Base-by-base conservation (phyloP, 2,888 invertebrate species). In the Drosophila paranaensis region DNA sequence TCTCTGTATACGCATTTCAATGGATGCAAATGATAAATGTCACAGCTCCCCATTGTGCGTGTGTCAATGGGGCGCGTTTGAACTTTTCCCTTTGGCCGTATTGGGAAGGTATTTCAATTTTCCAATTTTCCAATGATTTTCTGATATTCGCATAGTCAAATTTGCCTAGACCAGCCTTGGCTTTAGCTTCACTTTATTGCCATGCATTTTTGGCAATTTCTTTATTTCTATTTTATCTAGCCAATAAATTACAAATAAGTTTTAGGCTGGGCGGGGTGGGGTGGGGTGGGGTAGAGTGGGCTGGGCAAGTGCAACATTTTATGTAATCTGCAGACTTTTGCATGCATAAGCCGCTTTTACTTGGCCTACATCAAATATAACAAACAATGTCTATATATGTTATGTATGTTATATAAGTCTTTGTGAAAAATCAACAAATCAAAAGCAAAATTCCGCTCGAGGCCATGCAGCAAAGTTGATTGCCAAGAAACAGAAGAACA, bases 291-390 rank as follows among this genome's bases (percentile, higher is more conserved):
- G 20, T 20, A 2, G 20, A 20, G 20, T 20, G 20, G 20, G 20
- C 2, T 20, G 20, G 39, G n/a, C 58, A 16, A 71, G 77, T 71
- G 77, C 62, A 73, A 63, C 73, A 67, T 67, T 63, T 53, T 71
- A 65, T 87, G 84, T 83, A 86, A 88, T 76, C 88, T 71, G 51
- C 56, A 61, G 76, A 71, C 68, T 73, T 84, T 69, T 82, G 88
- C 88, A 83, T 85, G 61, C 73, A 83, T 83, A 83, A 88, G 83
- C 88, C 66, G 83, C 87, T 88, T 83, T 80, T 64, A 64, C 66
- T 79, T 88, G 79, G 74, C 71, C 86, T 64, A 82, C 79, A 88
- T 72, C 67, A 56, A 70, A 51, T 55, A 56, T 50, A 56, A 45
- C 60, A 63, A 55, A 46, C 54, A 60, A 33, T 68, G 43, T 48